These are phyloP conservation scores for Saccostrea echinata DNA, from an alignment of 1,140 invertebrate species.

Conservation along the genomic window DNA sequence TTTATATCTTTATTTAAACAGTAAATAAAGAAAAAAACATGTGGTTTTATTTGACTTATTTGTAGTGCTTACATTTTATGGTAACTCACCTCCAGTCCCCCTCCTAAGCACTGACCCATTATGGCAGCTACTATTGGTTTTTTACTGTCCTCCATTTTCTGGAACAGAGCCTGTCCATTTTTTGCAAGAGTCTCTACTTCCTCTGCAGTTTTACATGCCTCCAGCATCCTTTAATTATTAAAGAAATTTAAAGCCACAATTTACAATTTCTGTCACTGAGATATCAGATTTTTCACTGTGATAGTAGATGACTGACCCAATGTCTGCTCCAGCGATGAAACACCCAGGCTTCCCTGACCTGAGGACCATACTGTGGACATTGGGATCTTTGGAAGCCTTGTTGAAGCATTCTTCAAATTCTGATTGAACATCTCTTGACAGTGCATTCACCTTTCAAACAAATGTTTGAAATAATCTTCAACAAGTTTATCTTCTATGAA, in stretches of 20 bases:
- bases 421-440: slow-evolving; percentile 88
- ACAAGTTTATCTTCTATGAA: too few species aligned
- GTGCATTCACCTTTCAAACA: slow-evolving; percentile 89
- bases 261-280: neutral
- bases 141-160: slow-evolving; percentile 88
- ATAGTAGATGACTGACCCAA: slow-evolving; percentile 80
- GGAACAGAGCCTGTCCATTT: slow-evolving; percentile 86
- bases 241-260: neutral
- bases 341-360: slow-evolving; percentile 97
- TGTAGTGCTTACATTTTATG: too few species aligned
- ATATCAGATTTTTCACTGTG: neutral
- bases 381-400: slow-evolving; percentile 87
- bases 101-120: slow-evolving; percentile 96
- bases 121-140: slow-evolving; percentile 99
- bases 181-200: slow-evolving; percentile 88
- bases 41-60: too few species aligned
- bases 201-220: slow-evolving; percentile 87
- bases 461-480: neutral
- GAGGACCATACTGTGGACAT: slow-evolving; percentile 91
- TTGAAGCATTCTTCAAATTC: slow-evolving; percentile 89
- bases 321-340: slow-evolving; percentile 99
- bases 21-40: too few species aligned
- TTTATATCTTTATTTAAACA: too few species aligned
- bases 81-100: slow-evolving; percentile 92
- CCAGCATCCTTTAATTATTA: slow-evolving; percentile 80